These are phyloP conservation scores for Clytia hemisphaerica DNA, from an alignment of 30 jellyfish, hydroid and myxozoan species.

Conservation along the genomic window DNA sequence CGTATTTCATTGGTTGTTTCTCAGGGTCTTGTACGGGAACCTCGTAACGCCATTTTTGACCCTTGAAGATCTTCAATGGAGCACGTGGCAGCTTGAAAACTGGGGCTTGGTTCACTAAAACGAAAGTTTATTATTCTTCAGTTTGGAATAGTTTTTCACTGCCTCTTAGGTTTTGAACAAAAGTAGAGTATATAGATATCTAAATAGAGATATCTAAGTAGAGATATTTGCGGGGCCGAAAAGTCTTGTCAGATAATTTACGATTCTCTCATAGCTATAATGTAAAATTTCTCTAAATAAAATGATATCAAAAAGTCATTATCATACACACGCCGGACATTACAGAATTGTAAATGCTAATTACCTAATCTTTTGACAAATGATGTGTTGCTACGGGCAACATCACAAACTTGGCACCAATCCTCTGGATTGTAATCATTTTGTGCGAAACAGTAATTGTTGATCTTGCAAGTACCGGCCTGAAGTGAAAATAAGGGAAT, in stretches of 20 bases:
- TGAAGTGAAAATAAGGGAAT: neutral
- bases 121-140: neutral
- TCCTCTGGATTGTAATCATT: conserved; percentile 47
- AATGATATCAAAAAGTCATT: no score
- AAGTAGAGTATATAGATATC: no score
- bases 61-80: conserved; percentile 15
- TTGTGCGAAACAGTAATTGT: conserved; percentile 61
- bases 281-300: no score
- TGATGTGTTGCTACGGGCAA: conserved; percentile 12
- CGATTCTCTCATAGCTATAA: no score
- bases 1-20: conserved; percentile 41
- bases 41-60: conserved; percentile 31
- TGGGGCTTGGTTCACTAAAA: conserved; percentile 50
- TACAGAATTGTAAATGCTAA: neutral
- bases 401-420: conserved; percentile 57
- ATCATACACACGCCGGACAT: no score
- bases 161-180: neutral
- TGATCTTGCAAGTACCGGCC: conserved; percentile 53
- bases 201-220: no score
- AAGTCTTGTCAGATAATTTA: no score
- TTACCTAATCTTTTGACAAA: conserved; percentile 53
- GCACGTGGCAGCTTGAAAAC: conserved; percentile 9
- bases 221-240: no score
- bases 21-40: conserved; percentile 63
- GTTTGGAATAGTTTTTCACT: neutral